Percentiles rank a stretch among this genome's conserved stretches.
phyloP scores from a whole-genome alignment of 2,113 vertebrate species.

The Laterallus jamaicensis region DNA sequence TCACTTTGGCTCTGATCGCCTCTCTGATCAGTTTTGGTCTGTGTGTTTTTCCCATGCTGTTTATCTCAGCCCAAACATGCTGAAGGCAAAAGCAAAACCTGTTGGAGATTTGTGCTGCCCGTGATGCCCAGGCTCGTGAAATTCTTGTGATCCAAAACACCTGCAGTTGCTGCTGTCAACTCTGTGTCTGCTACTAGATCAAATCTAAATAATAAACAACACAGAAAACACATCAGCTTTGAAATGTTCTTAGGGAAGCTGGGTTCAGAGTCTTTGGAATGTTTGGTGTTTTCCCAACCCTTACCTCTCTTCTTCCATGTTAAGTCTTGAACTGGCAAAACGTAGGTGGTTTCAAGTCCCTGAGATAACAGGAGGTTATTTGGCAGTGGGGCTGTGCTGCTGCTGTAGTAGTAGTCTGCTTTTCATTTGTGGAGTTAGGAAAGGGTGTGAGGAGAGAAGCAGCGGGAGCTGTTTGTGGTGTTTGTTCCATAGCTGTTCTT shows the following conservation, averaged over 20 bases:
- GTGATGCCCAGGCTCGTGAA: background rate
- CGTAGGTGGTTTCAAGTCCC: background rate
- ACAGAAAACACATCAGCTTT: background rate
- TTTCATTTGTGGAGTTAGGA: background rate
- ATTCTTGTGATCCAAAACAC: background rate
- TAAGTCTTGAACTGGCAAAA: background rate
- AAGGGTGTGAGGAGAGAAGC: background rate
- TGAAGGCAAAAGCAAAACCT: slow-evolving; percentile 9
- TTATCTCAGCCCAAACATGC: background rate
- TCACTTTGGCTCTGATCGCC: background rate
- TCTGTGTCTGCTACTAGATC: background rate
- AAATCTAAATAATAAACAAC: background rate
- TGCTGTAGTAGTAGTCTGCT: background rate
- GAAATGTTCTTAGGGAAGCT: background rate
- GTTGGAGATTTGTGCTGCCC: background rate
- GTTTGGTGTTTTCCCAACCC: background rate
- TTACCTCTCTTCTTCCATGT: background rate
- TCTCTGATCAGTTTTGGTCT: background rate
- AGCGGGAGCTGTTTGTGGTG: background rate
- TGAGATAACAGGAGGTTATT: background rate
- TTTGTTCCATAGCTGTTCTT: background rate
- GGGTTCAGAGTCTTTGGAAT: background rate
- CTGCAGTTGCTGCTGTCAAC: background rate
- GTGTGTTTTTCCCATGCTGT: background rate
- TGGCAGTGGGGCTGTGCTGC: background rate